These are phyloP conservation scores for Passer domesticus DNA, from an alignment of 2,113 vertebrate genomes.

Conservation along the genomic window DNA sequence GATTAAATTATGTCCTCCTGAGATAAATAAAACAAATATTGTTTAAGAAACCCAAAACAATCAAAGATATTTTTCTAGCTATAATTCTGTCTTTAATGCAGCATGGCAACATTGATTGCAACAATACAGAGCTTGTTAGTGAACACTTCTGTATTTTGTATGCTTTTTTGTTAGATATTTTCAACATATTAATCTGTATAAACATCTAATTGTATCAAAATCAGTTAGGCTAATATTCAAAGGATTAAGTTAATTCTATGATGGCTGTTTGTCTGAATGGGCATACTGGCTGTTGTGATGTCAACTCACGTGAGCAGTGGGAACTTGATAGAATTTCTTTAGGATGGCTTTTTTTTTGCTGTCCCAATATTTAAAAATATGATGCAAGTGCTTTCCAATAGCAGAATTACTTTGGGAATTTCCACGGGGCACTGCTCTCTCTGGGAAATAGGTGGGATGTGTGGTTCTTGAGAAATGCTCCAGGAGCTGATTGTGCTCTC, in stretches of 20 bases:
- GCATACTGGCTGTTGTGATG: background rate
- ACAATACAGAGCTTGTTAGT: background rate
- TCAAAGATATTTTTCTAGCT: background rate
- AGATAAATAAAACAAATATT: background rate
- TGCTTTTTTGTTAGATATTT: background rate
- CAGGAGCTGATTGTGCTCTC: background rate
- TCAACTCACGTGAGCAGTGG: background rate
- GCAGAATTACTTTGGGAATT: background rate
- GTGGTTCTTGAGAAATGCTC: background rate
- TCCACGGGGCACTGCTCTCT: background rate
- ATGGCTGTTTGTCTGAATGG: background rate
- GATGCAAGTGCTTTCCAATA: background rate
- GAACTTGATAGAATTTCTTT: background rate
- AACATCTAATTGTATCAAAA: background rate
- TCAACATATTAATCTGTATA: background rate
- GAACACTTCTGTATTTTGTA: background rate
- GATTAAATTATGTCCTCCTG: background rate
- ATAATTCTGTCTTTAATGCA: background rate
- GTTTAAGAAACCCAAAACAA: background rate
- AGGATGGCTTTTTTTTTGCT: background rate
- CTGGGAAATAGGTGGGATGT: background rate
- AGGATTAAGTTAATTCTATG: background rate
- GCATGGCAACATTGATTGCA: background rate
- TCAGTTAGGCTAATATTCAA: background rate
- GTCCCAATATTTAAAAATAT: background rate